Percentiles rank a stretch among this genome's conserved stretches.
phyloP scores from a whole-genome alignment of 2,113 vertebrate genomes.

The Psittacara wagleri region DNA sequence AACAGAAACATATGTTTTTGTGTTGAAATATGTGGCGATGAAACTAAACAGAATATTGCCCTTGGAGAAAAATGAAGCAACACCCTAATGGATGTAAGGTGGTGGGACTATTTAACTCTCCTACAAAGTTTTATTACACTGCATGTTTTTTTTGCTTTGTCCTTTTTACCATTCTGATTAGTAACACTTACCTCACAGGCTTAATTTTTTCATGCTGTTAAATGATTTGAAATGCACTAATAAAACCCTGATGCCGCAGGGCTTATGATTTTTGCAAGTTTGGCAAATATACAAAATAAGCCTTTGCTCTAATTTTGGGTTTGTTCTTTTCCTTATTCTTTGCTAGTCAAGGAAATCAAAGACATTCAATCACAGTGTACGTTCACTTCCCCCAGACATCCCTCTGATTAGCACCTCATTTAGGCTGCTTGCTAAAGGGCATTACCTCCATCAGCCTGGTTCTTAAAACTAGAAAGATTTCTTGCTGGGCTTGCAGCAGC shows the following conservation, averaged over 20 bases:
- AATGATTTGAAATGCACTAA: conserved; percentile 3
- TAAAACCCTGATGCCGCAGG: background rate
- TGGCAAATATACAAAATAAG: background rate
- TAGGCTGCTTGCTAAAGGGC: conserved; percentile 60
- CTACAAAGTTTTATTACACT: background rate
- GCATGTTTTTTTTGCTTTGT: background rate
- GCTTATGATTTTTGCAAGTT: background rate
- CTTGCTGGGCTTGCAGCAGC: conserved; percentile 75
- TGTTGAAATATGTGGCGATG: conserved; percentile 25
- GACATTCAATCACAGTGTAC: background rate
- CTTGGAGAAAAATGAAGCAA: conserved; percentile 4
- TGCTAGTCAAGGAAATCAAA: background rate
- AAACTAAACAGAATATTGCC: conserved; percentile 11
- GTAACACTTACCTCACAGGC: background rate
- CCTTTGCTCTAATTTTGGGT: background rate
- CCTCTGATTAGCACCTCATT: conserved; percentile 58
- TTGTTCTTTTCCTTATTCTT: conserved; percentile 2
- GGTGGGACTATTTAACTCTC: background rate
- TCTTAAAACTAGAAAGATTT: conserved; percentile 73
- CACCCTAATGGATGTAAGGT: background rate
- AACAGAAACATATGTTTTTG: conserved; percentile 31
- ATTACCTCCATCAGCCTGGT: conserved; percentile 73
- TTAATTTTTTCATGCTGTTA: conserved; percentile 6
- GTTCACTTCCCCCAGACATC: background rate
- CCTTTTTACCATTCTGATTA: background rate